Conservation (phyloP, 2,113 vertebrate genomes). For the Acrocephalus kingi region DNA sequence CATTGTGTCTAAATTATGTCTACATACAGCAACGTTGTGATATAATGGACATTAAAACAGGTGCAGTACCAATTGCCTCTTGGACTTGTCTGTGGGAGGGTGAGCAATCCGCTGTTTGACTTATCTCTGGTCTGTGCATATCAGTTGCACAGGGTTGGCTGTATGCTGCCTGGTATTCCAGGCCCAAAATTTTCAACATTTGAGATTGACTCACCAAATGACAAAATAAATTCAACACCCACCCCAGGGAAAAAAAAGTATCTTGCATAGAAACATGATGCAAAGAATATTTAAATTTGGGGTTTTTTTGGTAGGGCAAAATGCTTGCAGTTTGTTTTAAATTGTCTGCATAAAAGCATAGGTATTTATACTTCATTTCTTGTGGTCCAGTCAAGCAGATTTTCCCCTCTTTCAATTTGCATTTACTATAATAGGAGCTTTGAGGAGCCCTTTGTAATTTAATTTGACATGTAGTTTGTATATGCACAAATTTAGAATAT, state of each 20-base stretch:
- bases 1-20: not conserved
- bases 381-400: not conserved
- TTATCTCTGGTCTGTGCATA: not conserved
- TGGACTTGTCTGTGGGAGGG: not conserved
- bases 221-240: not conserved
- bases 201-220: not conserved
- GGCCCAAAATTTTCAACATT: not conserved
- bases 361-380: not conserved
- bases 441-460: not conserved
- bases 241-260: not conserved
- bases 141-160: not conserved
- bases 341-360: not conserved
- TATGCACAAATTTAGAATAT: not conserved
- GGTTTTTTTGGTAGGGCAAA: not conserved
- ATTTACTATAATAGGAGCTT: not conserved
- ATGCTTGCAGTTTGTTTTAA: not conserved
- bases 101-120: not conserved
- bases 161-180: not conserved
- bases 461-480: not conserved
- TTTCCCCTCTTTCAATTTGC: not conserved
- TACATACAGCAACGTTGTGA: not conserved
- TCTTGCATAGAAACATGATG: not conserved
- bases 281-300: not conserved
- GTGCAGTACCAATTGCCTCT: not conserved
- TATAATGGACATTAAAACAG: not conserved